Base-by-base conservation (phyloP, 2,888 invertebrate species). In the Hirtodrosophila duncani region DNA sequence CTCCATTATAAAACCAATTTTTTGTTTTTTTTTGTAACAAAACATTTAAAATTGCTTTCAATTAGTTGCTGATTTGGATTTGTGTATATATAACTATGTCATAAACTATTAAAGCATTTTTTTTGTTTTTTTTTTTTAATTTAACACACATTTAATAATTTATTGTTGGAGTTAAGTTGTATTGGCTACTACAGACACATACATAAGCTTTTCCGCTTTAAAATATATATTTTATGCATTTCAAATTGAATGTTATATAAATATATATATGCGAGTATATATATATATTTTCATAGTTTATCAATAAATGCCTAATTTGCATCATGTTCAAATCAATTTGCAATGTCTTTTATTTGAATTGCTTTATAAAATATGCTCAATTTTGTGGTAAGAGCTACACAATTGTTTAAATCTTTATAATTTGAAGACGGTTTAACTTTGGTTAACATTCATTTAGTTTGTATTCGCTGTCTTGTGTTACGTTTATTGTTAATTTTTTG, bases 381-480 rank as follows among this genome's bases (percentile, higher is more conserved):
- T 67, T 48, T 56, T 62, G 48, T 58, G 49, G 66, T 61, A 69
- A 52, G 42, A 44, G 20, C 4, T 48, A 37, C 31, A 48, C 45
- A 53, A 49, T 48, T 20, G 27, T 51, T 50, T 21, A 38, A 34
- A 36, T 29, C 13, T 48, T 48, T 31, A 43, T 24, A 53, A 44
- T 44, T 55, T 72, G 50, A 65, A 72, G 72, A 72, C 72, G 72
- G 80, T 52, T 79, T 63, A 64, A 55, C 44, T 61, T 60, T 51
- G 48, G 59, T 70, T 68, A 65, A 70, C 62, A 58, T 58, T 70
- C 30, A 50, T 43, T 34, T 59, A 44, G 42, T 51, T 50, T 51
- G 52, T 59, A 69, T 81, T 75, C 81, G 81, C 81, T 75, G 81
- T 75, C 70, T 75, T 69, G 74, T 67, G 67, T 75, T 74, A 72